Conservation (phyloP, 2,888 invertebrate genomes). For the Limnephilus lunatus region DNA sequence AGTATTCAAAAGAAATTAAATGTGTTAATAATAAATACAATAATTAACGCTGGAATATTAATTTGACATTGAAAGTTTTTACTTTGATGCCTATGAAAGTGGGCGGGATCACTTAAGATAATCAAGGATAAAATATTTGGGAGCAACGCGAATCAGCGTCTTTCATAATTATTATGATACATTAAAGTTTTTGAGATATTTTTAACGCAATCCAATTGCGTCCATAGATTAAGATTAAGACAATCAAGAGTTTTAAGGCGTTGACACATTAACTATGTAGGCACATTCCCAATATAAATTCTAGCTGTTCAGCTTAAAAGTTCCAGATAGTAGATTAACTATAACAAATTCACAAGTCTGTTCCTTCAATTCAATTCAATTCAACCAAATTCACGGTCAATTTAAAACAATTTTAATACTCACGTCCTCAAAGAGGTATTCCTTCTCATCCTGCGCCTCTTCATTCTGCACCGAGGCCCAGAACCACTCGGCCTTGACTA, state of each 20-base stretch:
- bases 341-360: neutral
- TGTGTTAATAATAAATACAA: too few relatives aligned
- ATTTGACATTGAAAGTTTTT: too few relatives aligned
- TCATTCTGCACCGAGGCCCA: constrained; percentile 99
- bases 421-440: constrained; percentile 92
- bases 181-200: too few relatives aligned
- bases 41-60: too few relatives aligned
- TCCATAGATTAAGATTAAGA: neutral
- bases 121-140: too few relatives aligned
- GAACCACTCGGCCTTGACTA: constrained; percentile 97
- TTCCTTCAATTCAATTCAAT: neutral
- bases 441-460: constrained; percentile 92
- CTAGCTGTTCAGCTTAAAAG: neutral
- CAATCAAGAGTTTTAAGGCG: neutral
- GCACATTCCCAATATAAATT: neutral
- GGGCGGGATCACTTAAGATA: too few relatives aligned
- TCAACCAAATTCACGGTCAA: neutral
- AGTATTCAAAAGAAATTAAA: too few relatives aligned
- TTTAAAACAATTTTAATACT: constrained; percentile 71
- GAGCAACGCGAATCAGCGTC: neutral
- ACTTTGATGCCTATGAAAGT: too few relatives aligned
- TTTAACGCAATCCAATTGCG: neutral
- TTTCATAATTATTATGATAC: neutral
- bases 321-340: neutral
- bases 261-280: too few relatives aligned